These are phyloP conservation scores for Drepanosiphum platanoidis DNA, from an alignment of 2,888 invertebrate genomes.

Conservation along the genomic window DNA sequence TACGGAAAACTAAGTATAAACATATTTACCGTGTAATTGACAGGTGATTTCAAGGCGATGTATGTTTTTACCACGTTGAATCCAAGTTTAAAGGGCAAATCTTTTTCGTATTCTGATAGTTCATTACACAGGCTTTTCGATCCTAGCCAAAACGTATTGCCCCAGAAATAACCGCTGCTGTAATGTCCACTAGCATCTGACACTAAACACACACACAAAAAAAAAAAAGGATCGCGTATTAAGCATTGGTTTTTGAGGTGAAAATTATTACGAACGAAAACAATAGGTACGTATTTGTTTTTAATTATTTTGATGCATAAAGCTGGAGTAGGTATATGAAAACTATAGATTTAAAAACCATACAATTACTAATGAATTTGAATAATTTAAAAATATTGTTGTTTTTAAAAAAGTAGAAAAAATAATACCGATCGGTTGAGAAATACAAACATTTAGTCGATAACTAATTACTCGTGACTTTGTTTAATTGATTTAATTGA, in stretches of 20 bases:
- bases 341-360: neutral
- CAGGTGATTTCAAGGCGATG: slow-evolving; percentile 57
- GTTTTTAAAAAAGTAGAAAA: too few species aligned
- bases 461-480: neutral
- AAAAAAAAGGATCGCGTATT: slow-evolving; percentile 38
- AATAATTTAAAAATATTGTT: neutral
- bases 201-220: slow-evolving; percentile 72
- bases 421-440: neutral
- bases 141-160: slow-evolving; percentile 82
- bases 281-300: too few species aligned
- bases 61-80: slow-evolving; percentile 75
- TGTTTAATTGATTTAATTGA: neutral
- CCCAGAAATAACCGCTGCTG: slow-evolving; percentile 83
- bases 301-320: neutral
- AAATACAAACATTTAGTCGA: neutral
- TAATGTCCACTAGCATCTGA: slow-evolving; percentile 80
- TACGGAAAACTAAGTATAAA: neutral
- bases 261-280: too few species aligned
- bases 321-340: neutral
- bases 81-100: slow-evolving; percentile 75
- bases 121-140: slow-evolving; percentile 75
- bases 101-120: slow-evolving; percentile 66
- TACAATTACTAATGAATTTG: neutral
- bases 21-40: slow-evolving; percentile 59
- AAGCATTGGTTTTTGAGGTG: too few species aligned